Percentiles rank a stretch among this genome's conserved stretches.
These are phyloP conservation scores for Tetrapedia diversipes DNA, from an alignment of 2,888 invertebrate genomes.

Conservation along the genomic window DNA sequence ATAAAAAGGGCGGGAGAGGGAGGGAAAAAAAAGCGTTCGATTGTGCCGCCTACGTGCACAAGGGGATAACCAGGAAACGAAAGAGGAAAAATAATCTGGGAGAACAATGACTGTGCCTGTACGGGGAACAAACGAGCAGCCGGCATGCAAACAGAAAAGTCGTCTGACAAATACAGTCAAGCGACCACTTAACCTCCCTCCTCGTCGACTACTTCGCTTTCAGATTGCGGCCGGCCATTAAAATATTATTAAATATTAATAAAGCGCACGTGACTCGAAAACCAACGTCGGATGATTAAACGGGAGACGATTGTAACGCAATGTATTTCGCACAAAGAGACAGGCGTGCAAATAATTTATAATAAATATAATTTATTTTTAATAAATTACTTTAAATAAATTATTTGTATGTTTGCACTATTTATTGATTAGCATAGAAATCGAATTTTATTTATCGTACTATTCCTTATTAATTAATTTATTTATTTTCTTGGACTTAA, in stretches of 20 bases:
- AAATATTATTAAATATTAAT: slow-evolving; percentile 74
- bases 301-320: too few relatives aligned
- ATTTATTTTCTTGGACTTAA: too few relatives aligned
- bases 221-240: slow-evolving; percentile 62
- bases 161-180: slow-evolving; percentile 59
- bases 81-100: slow-evolving; percentile 58
- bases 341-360: background rate
- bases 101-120: slow-evolving; percentile 59
- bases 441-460: too few relatives aligned
- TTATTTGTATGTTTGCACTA: too few relatives aligned
- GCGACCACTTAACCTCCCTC: slow-evolving; percentile 55
- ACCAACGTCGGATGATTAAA: background rate
- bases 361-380: background rate
- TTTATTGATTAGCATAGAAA: too few relatives aligned
- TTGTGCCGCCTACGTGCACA: slow-evolving; percentile 55
- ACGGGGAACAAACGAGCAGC: slow-evolving; percentile 62
- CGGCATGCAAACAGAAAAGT: slow-evolving; percentile 62
- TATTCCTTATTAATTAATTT: too few relatives aligned
- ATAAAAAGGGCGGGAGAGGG: background rate
- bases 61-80: slow-evolving; percentile 55
- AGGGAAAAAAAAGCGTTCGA: slow-evolving; percentile 40
- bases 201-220: slow-evolving; percentile 47
- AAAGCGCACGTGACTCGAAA: slow-evolving; percentile 31
- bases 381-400: too few relatives aligned
- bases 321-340: too few relatives aligned